Percentiles rank a stretch among this genome's conserved stretches.
Evolutionary conservation across 2,113 vertebrate genomes (phyloP).

Genomic region (Noctilio leporinus): DNA sequence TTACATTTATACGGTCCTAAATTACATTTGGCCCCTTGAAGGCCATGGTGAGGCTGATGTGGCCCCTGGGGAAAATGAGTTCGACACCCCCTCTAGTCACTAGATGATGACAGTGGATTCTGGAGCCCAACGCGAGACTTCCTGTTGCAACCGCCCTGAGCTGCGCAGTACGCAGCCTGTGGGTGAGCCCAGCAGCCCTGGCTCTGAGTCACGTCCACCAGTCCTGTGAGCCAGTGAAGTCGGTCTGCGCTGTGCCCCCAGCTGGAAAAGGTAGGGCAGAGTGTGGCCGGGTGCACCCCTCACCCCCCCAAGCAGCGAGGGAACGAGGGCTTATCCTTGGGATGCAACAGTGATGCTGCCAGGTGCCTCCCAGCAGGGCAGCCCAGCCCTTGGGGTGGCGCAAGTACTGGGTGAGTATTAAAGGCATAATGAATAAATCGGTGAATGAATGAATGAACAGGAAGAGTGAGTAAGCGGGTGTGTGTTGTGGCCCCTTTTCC

Average conservation of each 20-base stretch:
- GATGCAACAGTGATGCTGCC: not conserved
- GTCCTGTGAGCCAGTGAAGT: not conserved
- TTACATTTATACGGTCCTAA: no score
- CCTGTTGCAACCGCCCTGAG: no score
- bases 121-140: not conserved
- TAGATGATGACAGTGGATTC: not conserved
- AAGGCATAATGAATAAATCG: not conserved
- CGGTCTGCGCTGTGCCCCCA: not conserved
- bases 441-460: not conserved
- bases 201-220: not conserved
- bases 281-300: not conserved
- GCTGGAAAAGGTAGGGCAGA: not conserved
- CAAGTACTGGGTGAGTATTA: not conserved
- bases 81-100: no score
- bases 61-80: no score
- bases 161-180: not conserved
- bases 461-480: not conserved
- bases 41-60: no score
- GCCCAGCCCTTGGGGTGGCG: not conserved
- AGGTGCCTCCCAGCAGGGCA: not conserved
- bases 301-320: not conserved
- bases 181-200: not conserved
- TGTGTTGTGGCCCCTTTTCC: not conserved
- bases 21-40: no score
- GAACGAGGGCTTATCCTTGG: not conserved